Conservation (phyloP, 2,797 vertebrate species). For the Muscicapa striata region DNA sequence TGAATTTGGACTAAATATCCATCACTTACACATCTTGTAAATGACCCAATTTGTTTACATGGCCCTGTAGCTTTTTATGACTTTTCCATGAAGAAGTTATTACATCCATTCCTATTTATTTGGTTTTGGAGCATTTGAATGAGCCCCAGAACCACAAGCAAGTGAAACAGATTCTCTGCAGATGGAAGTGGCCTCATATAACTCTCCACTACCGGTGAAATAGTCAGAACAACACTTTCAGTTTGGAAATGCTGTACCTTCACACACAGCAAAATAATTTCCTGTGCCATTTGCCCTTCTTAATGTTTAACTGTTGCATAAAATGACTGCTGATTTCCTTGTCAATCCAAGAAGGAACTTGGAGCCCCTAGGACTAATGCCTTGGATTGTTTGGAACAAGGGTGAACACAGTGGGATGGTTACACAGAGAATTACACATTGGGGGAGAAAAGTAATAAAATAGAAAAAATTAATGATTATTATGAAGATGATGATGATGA, state of each 20-base stretch:
- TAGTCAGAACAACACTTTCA: conserved; percentile 68
- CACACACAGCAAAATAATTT: conserved; percentile 70
- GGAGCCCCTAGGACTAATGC: background rate
- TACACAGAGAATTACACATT: background rate
- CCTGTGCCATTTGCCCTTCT: conserved; percentile 55
- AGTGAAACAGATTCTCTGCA: conserved; percentile 72
- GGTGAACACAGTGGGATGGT: background rate
- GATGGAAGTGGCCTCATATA: conserved; percentile 73
- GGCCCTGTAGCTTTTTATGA: conserved; percentile 75
- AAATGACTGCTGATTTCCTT: conserved; percentile 34
- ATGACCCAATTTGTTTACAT: conserved; percentile 80
- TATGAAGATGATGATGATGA: too few relatives aligned
- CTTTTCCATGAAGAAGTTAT: conserved; percentile 80
- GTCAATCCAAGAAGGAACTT: background rate
- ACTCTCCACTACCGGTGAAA: conserved; percentile 72
- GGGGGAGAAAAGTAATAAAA: background rate
- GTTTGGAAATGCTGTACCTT: conserved; percentile 68
- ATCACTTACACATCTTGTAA: conserved; percentile 75
- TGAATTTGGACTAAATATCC: conserved; percentile 66
- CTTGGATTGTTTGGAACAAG: background rate
- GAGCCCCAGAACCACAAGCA: conserved; percentile 76
- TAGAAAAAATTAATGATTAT: background rate
- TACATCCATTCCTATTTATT: conserved; percentile 79
- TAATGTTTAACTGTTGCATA: conserved; percentile 30
- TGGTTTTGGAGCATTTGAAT: conserved; percentile 75